Conservation (phyloP, 2,113 vertebrate genomes). For the Saguinus midas region DNA sequence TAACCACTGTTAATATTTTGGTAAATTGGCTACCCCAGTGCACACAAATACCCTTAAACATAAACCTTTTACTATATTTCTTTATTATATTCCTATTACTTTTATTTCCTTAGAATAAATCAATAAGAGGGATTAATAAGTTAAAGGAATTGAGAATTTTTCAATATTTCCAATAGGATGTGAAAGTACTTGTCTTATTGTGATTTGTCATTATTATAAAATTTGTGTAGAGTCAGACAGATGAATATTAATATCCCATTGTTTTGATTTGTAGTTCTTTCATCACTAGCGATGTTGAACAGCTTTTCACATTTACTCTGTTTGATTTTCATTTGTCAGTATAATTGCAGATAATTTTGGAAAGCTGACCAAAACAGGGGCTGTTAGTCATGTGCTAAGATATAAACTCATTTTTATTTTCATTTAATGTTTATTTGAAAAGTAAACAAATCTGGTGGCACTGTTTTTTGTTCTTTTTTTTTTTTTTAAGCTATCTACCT, state of each 20-base stretch:
- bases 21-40: background rate
- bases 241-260: background rate
- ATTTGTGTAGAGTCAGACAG: background rate
- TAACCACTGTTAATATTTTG: background rate
- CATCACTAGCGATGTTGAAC: background rate
- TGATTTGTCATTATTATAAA: background rate
- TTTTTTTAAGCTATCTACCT: slow-evolving; percentile 4
- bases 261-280: background rate
- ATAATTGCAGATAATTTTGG: background rate
- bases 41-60: background rate
- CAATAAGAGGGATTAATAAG: background rate
- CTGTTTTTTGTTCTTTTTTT: background rate
- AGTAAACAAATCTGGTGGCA: background rate
- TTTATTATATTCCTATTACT: too few species aligned
- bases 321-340: background rate
- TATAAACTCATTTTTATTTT: slow-evolving; percentile 45
- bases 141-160: slow-evolving; percentile 15
- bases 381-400: background rate
- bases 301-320: background rate
- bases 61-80: slow-evolving; percentile 18
- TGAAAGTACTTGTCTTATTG: background rate
- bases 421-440: slow-evolving; percentile 34
- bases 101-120: slow-evolving; percentile 2
- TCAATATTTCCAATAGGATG: background rate
- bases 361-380: slow-evolving; percentile 30